Conservation (phyloP, 2,797 vertebrate species). For the Pangasius djambal region DNA sequence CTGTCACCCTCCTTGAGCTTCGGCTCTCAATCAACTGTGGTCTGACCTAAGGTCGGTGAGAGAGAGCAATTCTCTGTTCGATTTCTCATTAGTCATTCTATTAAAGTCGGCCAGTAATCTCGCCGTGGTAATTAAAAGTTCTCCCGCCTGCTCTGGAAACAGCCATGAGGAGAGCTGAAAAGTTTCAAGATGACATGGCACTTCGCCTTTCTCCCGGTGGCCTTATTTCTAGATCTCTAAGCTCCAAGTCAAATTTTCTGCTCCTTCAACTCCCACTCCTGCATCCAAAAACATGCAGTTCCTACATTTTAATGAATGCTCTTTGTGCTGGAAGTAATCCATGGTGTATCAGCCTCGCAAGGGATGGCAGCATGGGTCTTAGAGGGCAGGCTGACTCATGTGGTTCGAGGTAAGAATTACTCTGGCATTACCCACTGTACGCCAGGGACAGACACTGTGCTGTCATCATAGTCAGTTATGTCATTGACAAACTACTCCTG, state of each 20-base stretch:
- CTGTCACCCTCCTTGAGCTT: not conserved
- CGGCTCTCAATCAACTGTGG: conserved; percentile 19
- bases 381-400: conserved; percentile 39
- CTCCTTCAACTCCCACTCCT: conserved; percentile 26
- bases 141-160: conserved; percentile 50
- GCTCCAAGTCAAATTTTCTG: conserved; percentile 31
- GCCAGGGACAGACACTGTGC: conserved; percentile 1
- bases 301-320: conserved; percentile 50
- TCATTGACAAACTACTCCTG: not conserved
- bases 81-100: conserved; percentile 68
- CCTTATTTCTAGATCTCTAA: conserved; percentile 49
- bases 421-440: not conserved
- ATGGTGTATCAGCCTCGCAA: conserved; percentile 24
- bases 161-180: conserved; percentile 55
- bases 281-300: conserved; percentile 47
- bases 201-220: conserved; percentile 22
- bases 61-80: conserved; percentile 52
- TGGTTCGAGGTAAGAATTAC: conserved; percentile 10
- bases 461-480: not conserved
- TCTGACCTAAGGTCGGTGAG: conserved; percentile 22
- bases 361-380: conserved; percentile 25
- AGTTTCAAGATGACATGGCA: conserved; percentile 56
- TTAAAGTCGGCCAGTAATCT: conserved; percentile 53
- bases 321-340: conserved; percentile 54
- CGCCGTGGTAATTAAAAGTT: conserved; percentile 71